Conservation (phyloP, 2,113 vertebrate species). For the Irena cyanogastra region DNA sequence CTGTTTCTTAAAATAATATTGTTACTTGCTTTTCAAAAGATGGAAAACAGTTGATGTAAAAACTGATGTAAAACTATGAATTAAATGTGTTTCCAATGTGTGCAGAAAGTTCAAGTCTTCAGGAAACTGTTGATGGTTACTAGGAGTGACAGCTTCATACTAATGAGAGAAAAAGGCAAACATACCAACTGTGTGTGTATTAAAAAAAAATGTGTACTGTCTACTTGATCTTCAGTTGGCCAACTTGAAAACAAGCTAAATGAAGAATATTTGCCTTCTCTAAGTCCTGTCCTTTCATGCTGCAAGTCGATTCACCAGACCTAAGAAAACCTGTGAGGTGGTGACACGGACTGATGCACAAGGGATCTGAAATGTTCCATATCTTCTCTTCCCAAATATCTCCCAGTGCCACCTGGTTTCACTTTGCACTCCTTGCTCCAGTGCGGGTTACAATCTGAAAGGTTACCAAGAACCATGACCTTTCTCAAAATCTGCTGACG, state of each 20-base stretch:
- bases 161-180: background rate
- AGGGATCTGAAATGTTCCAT: background rate
- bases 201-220: background rate
- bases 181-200: background rate
- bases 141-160: background rate
- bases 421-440: background rate
- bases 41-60: background rate
- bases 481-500: background rate
- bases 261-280: background rate
- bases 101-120: background rate
- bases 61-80: background rate
- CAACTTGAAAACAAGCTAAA: background rate
- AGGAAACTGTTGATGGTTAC: background rate
- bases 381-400: background rate
- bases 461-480: background rate
- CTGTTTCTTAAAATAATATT: background rate
- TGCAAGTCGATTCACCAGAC: background rate
- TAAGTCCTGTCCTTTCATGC: background rate
- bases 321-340: background rate
- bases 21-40: background rate
- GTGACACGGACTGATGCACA: background rate
- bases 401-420: background rate
- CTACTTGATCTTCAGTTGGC: background rate
- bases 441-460: background rate
- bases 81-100: background rate